Evolutionary conservation across 2,113 vertebrate genomes (phyloP), one percentile per base, ranked within the genome.

Genomic region (Tetrao urogallus): DNA sequence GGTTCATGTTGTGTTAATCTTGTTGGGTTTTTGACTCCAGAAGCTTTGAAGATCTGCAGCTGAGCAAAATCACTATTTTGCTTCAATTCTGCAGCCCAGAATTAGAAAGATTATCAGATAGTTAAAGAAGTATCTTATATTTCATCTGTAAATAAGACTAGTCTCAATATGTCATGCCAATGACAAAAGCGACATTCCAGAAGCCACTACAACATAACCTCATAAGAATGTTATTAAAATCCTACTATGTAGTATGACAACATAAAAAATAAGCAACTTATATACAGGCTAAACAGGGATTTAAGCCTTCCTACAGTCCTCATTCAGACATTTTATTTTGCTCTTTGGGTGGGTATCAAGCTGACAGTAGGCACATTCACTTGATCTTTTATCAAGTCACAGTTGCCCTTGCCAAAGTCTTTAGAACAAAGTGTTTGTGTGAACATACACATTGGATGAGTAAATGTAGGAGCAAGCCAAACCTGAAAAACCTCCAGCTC

Each of bases 401-500:
- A 88, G 86, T 18, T 86, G 67, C 21, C 54, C n/a, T 91, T 65
- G 63, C 42, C 91, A 88, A 91, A 90, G n/a, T 60, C 73, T 88
- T 71, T 72, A 91, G 86, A 95, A 91, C 88, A 94, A 95, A 96
- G 50, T 81, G 73, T 88, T 96, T 92, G 78, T 90, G 72, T 81
- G 78, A 88, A 94, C 38, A 77, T 25, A 61, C n/a, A 88, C 73
- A 83, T 5, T 91, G 47, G 77, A 93, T 75, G 65, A 80, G 74
- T 30, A 71, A 70, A 83, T 86, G 42, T 18, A 66, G 47, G 25
- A 88, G 25, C 72, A 77, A 92, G 24, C 63, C 98, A 95, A 97
- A 99, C 99, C 99, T 99, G 98, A 97, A 99, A 99, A 88, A 99
- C 99, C 95, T 99, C 98, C 98, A 99, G 73, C 96, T 99, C 99